Evolutionary conservation across 2,888 invertebrate genomes (phyloP), one percentile per base, ranked within the genome.

Genomic region (Griposia aprilina): DNA sequence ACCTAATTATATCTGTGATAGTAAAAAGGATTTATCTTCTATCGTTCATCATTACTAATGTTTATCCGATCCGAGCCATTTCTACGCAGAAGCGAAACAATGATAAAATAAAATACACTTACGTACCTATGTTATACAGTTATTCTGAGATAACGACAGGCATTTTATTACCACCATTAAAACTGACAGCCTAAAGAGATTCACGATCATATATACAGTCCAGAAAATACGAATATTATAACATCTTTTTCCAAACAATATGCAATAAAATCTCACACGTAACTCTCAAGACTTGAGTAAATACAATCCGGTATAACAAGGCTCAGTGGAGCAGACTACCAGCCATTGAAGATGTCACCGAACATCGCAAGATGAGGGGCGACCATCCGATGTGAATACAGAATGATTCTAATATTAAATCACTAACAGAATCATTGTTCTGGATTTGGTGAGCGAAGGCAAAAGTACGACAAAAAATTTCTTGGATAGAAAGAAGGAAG

Each of bases 311-410:
- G 63, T 72, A 41, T 17, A 26, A 13, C 41, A n/a, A 69, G 23
- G 76, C 72, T 80, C 55, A 55, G 68, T 65, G 57, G 55, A 74
- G 74, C 86, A 76, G 67, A 50, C 67, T 2, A 17, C 20, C 63
- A 60, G 57, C 30, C 71, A 78, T 81, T 68, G 83, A 76, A 65
- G 65, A 78, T 72, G 81, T 76, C 83, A 65, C 45, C 20, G 69
- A 71, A 75, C 41, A 65, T 62, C 15, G 30, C 30, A 36, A 63
- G 69, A 83, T 78, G 73, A 77, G 65, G 74, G 75, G 74, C 50
- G 30, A 26, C 66, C 50, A 78, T 76, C 82, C 57, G 78, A 78
- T 66, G 62, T 77, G 88, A 87, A 86, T 88, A 81, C 80, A n/a
- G 45, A 82, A 78, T 77, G 59, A 76, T n/a, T 13, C 30, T 63